These are phyloP conservation scores for Dendrocopos noguchii DNA, from an alignment of 2,113 vertebrate genomes.

Conservation along the genomic window DNA sequence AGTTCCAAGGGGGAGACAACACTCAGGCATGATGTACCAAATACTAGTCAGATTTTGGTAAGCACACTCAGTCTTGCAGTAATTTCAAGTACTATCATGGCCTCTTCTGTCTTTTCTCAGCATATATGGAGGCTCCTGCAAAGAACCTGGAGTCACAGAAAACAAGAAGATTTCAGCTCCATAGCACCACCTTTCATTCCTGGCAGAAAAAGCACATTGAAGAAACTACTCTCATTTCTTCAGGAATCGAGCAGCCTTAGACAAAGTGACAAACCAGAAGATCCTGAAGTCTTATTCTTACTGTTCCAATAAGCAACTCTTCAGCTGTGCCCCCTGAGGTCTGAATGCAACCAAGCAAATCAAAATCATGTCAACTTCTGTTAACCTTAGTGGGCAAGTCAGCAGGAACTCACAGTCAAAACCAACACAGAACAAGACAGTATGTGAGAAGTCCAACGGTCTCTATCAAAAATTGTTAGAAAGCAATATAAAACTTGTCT, in stretches of 20 bases:
- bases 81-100: background rate
- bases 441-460: background rate
- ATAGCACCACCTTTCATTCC: background rate
- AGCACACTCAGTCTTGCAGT: background rate
- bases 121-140: background rate
- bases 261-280: background rate
- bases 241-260: background rate
- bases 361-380: background rate
- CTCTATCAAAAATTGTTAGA: background rate
- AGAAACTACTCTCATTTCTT: background rate
- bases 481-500: background rate
- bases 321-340: background rate
- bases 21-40: background rate
- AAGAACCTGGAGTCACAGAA: background rate
- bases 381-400: background rate
- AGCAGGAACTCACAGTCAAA: background rate
- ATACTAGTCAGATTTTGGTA: background rate
- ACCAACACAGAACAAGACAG: background rate
- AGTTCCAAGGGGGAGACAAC: background rate
- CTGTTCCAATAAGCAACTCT: background rate
- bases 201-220: background rate
- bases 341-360: background rate
- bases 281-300: background rate
- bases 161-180: background rate
- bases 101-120: background rate